Evolutionary conservation across 2,113 vertebrate genomes (phyloP), one percentile per base, ranked within the genome.

Genomic region (Suncus etruscus): DNA sequence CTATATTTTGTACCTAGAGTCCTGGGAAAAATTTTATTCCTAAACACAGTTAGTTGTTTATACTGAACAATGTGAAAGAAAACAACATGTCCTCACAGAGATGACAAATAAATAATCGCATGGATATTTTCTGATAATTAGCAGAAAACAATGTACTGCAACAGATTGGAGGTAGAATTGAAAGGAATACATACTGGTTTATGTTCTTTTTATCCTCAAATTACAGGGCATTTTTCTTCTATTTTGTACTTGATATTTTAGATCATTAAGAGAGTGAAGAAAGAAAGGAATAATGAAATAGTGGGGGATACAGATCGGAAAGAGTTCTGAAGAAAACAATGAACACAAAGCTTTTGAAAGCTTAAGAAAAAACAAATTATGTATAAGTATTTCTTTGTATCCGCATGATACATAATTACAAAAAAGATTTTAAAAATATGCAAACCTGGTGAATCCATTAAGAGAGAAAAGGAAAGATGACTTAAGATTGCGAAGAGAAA

Each of bases 151-250:
- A 6, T 45, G 47, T 66, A 16, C 32, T 70, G 20, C 15, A 50
- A 4, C 39, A 3, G 5, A 7, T 1, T 8, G 14, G 20, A 39
- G 27, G 15, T 66, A 11, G 5, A 83, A 47, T 45, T 54, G 29
- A 83, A 72, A 76, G 6, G 47, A 6, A 80, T 0, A 73, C 1
- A 32, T 68, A 24, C 48, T 47, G 61, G 66, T 27, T 90, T 45
- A 24, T 75, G 68, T 65, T 61, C 16, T 20, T 61, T 83, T 83
- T 87, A 80, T 54, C 80, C 29, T 89, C 29, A 61, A 50, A 88
- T 87, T 93, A 10, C 31, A 93, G 24, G 22, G 51, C 25, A 51
- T 5, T 91, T 94, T 96, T 93, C 47, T 80, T 83, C 54, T 39
- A 7, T 89, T 93, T 81, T 48, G 45, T 51, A 91, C 16, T 85